phyloP scores from a whole-genome alignment of 2,797 vertebrate species.

The Selene dorsalis region DNA sequence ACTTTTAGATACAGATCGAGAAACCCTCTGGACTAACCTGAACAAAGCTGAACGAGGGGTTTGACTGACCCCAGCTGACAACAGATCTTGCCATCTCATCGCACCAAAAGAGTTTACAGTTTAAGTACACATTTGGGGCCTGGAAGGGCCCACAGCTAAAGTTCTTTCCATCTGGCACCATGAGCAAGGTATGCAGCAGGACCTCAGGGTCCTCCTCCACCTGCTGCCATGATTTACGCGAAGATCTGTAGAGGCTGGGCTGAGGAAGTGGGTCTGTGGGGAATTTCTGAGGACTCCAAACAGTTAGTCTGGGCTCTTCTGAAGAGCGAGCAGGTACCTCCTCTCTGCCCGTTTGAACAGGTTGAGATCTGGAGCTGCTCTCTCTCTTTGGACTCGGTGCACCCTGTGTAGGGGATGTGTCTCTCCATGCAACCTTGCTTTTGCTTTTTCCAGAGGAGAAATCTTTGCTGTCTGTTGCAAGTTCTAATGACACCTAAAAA shows the following conservation, averaged over 20 bases:
- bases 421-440: conserved; percentile 41
- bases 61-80: conserved; percentile 88
- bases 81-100: conserved; percentile 88
- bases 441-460: conserved; percentile 58
- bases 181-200: conserved; percentile 89
- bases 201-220: conserved; percentile 74
- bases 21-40: conserved; percentile 85
- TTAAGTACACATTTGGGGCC: conserved; percentile 90
- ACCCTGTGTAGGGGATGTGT: conserved; percentile 23
- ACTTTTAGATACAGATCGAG: neutral
- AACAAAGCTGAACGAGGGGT: conserved; percentile 90
- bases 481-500: conserved; percentile 89
- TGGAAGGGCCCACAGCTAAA: conserved; percentile 75
- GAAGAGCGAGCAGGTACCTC: conserved; percentile 19
- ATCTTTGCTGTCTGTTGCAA: conserved; percentile 81
- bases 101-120: conserved; percentile 91
- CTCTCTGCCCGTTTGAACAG: conserved; percentile 14
- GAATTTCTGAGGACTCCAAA: conserved; percentile 48
- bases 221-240: conserved; percentile 16
- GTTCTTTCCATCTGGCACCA: conserved; percentile 93
- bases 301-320: conserved; percentile 43
- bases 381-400: conserved; percentile 57
- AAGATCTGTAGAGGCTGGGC: conserved; percentile 29
- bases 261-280: neutral
- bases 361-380: conserved; percentile 42